Evolutionary conservation across 1,140 invertebrate genomes (phyloP), one percentile per base, ranked within the genome.

Genomic region (Pemphigus obesinymphae): DNA sequence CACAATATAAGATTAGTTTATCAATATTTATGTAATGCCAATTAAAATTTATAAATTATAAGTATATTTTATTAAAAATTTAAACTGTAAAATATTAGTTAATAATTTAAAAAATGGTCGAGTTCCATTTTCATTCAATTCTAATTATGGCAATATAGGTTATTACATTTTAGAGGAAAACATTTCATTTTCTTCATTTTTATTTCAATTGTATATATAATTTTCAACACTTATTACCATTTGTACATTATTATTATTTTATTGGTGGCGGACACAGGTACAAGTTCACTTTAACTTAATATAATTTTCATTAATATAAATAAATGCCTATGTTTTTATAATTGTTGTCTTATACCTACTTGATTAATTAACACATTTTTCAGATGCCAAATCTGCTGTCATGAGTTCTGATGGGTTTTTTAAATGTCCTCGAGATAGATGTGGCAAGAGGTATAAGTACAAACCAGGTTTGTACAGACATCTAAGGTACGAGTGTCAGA

Each of bases 401-500:
- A 80, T 80, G 76, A 80, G 76, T 63, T 20, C 58, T 31, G 76
- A 80, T 61, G 76, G 76, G 84, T 81, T 72, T 89, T 89, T 82
- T 31, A 80, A 53, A 48, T 82, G 82, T 43, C 63, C 82, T 43
- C 85, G 85, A 53, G 84, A 86, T 3, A 86, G 85, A 50, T 82
- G 82, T 73, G 80, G 70, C 17, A 87, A 88, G 83, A 87, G 86
- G 40, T 90, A 89, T 84, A 89, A 88, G 82, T 88, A 88, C 68
- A 89, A 88, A 45, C 84, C 88, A 7, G 88, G 88, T 31, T 84
- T 90, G n/a, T 89, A 89, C 82, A 88, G 91, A 70, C 91, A 92
- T 82, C 87, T 88, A 37, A 86, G 89, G 11, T 88, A 91, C n/a
- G 91, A 88, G 75, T 88, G 87, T 75, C 87, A 87, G 45, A 84